phyloP scores from a whole-genome alignment of 1,140 invertebrate species.

The Ridgeia piscesae region DNA sequence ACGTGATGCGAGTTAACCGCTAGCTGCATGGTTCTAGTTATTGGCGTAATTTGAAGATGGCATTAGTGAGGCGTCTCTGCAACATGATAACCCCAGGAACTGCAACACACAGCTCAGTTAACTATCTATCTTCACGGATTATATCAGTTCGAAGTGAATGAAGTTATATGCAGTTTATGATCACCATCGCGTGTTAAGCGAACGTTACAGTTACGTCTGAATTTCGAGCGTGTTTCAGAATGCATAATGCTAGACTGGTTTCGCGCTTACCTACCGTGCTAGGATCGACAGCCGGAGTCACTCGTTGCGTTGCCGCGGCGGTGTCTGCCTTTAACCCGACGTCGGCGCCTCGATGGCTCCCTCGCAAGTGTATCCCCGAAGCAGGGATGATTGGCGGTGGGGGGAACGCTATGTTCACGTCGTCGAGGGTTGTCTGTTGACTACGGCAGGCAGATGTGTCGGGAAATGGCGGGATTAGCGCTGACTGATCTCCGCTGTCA shows the following conservation, averaged over 20 bases:
- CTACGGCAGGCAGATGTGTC: background rate
- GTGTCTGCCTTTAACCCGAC: background rate
- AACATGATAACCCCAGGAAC: background rate
- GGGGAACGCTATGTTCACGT: background rate
- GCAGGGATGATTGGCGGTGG: background rate
- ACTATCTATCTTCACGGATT: no score
- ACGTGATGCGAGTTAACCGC: background rate
- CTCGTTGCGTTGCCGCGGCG: background rate
- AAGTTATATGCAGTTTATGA: no score
- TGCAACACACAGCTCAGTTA: background rate
- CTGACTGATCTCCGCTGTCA: background rate
- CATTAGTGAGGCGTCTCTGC: background rate
- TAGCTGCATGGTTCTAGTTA: background rate
- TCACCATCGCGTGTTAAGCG: no score
- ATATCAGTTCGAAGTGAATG: no score
- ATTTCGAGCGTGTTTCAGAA: background rate
- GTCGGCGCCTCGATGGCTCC: background rate
- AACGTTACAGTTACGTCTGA: background rate
- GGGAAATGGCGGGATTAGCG: background rate
- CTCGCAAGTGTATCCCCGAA: background rate
- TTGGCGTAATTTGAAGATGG: background rate
- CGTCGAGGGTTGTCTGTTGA: background rate
- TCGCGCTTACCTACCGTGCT: background rate
- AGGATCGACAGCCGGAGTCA: background rate
- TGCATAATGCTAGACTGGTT: background rate